A percentile compares a stretch with the other conserved stretches of the same genome.
Conservation (phyloP, 1,140 invertebrate genomes). For the Bombus waltoni region DNA sequence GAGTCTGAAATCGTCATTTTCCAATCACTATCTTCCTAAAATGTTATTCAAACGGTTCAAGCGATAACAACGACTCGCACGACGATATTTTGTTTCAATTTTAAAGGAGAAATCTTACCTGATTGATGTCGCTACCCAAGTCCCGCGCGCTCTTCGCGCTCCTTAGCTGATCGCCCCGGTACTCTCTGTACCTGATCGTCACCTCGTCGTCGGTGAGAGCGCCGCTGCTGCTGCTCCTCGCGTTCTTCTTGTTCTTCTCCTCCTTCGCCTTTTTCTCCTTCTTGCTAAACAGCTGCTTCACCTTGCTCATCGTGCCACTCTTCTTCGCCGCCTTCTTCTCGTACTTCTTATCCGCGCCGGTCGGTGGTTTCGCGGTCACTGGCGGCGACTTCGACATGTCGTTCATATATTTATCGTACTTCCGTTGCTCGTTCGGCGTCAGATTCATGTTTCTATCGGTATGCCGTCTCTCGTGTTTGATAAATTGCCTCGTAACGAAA, state of each 20-base stretch:
- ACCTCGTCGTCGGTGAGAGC: conserved; percentile 79
- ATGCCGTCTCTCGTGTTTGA: conserved; percentile 86
- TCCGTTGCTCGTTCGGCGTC: conserved; percentile 74
- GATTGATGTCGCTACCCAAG: conserved; percentile 78
- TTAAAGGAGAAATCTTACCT: conserved; percentile 70
- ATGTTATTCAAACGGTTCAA: too few species aligned
- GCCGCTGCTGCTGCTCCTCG: conserved; percentile 72
- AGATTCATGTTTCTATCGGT: conserved; percentile 83
- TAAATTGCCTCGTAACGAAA: conserved; percentile 85
- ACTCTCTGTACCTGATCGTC: conserved; percentile 78
- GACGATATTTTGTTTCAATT: too few species aligned
- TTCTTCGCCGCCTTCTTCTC: conserved; percentile 79
- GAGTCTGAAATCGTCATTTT: not conserved
- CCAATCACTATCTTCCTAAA: too few species aligned
- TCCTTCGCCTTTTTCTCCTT: conserved; percentile 81
- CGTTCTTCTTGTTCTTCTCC: conserved; percentile 74
- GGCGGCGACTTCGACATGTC: conserved; percentile 53
- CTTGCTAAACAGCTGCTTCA: conserved; percentile 79
- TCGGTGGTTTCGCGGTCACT: conserved; percentile 76
- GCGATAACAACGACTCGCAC: too few species aligned
- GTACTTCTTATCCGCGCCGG: conserved; percentile 78
- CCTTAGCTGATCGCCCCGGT: conserved; percentile 78
- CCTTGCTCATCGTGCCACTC: conserved; percentile 80
- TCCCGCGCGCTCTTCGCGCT: conserved; percentile 78
- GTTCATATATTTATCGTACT: conserved; percentile 83